Evolutionary conservation across 2,797 vertebrate genomes (phyloP).

Genomic region (Threskiornis aethiopicus): DNA sequence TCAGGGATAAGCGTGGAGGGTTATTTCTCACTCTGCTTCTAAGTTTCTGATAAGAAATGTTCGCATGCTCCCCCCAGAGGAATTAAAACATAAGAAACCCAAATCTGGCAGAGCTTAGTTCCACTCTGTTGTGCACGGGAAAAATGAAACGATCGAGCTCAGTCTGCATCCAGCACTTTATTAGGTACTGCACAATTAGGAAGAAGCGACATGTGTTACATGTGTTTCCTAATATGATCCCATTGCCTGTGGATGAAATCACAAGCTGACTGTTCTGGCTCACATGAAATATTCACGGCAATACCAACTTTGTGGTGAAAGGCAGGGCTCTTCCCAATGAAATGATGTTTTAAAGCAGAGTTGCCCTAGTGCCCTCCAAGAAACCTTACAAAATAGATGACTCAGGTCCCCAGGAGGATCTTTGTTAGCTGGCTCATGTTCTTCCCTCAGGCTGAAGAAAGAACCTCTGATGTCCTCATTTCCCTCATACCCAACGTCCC

Average conservation of each 20-base stretch:
- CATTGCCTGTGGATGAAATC: background rate
- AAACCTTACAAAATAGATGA: background rate
- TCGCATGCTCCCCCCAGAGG: conserved; percentile 15
- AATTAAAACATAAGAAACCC: conserved; percentile 11
- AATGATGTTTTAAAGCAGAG: background rate
- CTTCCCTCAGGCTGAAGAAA: background rate
- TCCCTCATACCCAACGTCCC: background rate
- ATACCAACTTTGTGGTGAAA: background rate
- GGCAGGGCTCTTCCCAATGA: background rate
- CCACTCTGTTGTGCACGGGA: background rate
- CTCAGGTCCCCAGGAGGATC: background rate
- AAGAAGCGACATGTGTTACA: background rate
- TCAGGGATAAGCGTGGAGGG: background rate
- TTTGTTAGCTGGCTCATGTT: background rate
- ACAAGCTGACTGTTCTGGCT: background rate
- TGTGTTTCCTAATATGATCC: background rate
- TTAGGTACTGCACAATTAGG: conserved; percentile 25
- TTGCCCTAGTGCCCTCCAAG: background rate
- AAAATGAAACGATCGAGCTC: background rate
- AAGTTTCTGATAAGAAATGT: conserved; percentile 18
- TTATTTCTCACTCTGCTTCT: background rate
- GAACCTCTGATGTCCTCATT: background rate
- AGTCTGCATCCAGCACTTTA: background rate
- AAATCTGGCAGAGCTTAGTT: background rate
- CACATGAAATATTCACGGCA: background rate